Evolutionary conservation across 2,888 invertebrate species (phyloP).

Genomic region (Syritta pipiens): DNA sequence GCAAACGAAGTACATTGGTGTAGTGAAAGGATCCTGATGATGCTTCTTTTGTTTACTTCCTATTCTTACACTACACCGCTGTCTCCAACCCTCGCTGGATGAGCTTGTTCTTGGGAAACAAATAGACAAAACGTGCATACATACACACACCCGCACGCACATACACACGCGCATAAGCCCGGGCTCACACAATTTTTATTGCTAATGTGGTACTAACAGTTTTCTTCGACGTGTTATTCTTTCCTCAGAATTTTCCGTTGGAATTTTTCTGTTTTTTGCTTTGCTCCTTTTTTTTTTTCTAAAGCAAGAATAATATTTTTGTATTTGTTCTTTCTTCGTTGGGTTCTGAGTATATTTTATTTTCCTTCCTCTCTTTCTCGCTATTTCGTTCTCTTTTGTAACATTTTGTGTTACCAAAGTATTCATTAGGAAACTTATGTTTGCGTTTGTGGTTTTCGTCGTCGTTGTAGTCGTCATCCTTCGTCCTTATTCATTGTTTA

Average conservation of each 20-base stretch:
- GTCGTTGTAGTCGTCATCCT: no score
- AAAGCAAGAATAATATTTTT: slow-evolving; percentile 13
- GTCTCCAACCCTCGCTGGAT: no score
- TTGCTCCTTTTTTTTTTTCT: not conserved
- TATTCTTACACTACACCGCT: not conserved
- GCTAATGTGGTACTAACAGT: slow-evolving; percentile 52
- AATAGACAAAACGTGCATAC: slow-evolving; percentile 41
- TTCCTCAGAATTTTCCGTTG: not conserved
- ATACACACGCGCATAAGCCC: not conserved
- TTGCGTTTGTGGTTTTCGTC: slow-evolving; percentile 41
- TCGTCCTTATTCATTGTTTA: not conserved
- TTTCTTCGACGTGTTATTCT: slow-evolving; percentile 42
- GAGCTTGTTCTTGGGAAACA: no score
- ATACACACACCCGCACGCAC: not conserved
- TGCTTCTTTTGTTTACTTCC: slow-evolving; percentile 25
- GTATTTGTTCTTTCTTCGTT: not conserved
- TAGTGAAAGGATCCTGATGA: not conserved
- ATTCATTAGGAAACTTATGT: slow-evolving; percentile 46
- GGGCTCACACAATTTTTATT: slow-evolving; percentile 45
- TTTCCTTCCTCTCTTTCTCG: not conserved
- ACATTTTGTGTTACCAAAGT: slow-evolving; percentile 26
- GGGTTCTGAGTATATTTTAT: not conserved
- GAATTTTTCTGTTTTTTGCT: not conserved
- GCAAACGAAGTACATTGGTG: slow-evolving; percentile 2
- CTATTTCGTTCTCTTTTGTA: slow-evolving; percentile 22